Evolutionary conservation across 2,888 invertebrate genomes (phyloP), one percentile per base, ranked within the genome.

Genomic region (Gastrophysa polygoni): DNA sequence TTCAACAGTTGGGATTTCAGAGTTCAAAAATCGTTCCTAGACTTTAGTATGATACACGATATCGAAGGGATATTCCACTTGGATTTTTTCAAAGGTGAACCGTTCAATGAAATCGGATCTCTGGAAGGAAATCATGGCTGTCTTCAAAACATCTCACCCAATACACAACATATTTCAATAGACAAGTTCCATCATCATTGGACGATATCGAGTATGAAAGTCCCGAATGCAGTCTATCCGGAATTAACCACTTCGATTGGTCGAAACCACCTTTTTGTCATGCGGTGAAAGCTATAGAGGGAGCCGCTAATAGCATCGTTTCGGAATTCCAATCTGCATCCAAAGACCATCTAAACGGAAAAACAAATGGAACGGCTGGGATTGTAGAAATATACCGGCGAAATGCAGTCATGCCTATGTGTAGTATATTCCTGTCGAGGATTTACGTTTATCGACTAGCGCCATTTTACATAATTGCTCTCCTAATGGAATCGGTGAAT

Each of bases 401-500:
- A 34, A 34, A 43, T 28, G 43, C 54, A 54, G 28, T 54, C 54
- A 24, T 43, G 54, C 54, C 54, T 43, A 43, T 54, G 43, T 54
- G 20, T 14, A 50, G 29, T 8, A 34, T 18, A 54, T 54, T 54
- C 24, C 54, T 24, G 54, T 54, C 28, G 59, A 60, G 68, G 71
- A 74, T 74, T 73, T 72, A 75, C 73, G 72, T 74, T 72, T 73
- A 74, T 73, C 72, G 73, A 74, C 72, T 73, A 67, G 71, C 66
- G 44, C 71, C 71, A 72, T 73, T 76, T 76, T 75, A 71, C 74
- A 73, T 74, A 76, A 75, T 75, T 76, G 73, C 68, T 68, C 64
- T 67, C 66, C 71, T 75, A 75, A 75, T 74, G 73, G 73, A 75
- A 74, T 73, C 73, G 73, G 70, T 70, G 71, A 75, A 75, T 75